Evolutionary conservation across 2,797 vertebrate genomes (phyloP), one percentile per base, ranked within the genome.

Genomic region (Sciurus vulgaris): DNA sequence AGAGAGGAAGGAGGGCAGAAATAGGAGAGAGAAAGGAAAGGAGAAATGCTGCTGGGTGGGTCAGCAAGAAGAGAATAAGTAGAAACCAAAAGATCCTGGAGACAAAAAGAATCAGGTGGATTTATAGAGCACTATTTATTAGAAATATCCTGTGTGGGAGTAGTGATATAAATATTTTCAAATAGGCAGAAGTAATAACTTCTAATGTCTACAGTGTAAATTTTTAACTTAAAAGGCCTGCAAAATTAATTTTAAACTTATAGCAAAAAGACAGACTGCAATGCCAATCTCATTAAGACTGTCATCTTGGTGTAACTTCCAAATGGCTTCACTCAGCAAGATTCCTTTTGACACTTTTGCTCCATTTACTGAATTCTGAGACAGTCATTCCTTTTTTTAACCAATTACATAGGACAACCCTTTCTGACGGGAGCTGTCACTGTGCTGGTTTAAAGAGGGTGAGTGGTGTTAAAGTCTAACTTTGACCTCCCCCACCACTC

Each of bases 381-480:
- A 93, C 95, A 0, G 97, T 97, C 72, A 94, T 98, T 98, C 96
- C 96, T 97, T 98, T 98, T 97, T 96, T 97, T 95, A 97, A 38
- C 89, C 97, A 98, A 98, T 98, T 98, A 98, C 97, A 99, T 98
- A 98, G 98, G 98, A 98, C 98, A 98, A 99, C 99, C 98, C 98
- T 98, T 98, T 98, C 98, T 99, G 99, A 99, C 99, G 99, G 98
- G 98, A 98, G 94, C 38, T 99, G 99, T 99, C 98, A 98, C 96
- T 98, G 97, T 98, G 98, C 38, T 99, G 99, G 98, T 97, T 97
- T 99, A n/a, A 98, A 98, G 98, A 99, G 99, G 98, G 99, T 99
- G 99, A 99, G 98, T 98, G 98, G 99, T 99, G 99, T 98, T 99
- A 99, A 98, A 98, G 98, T 98, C 98, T 98, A 98, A 98, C 98